A percentile compares a stretch with the other conserved stretches of the same genome.
These are phyloP conservation scores for Melierax canorus DNA, from an alignment of 2,113 vertebrate genomes.

Conservation along the genomic window DNA sequence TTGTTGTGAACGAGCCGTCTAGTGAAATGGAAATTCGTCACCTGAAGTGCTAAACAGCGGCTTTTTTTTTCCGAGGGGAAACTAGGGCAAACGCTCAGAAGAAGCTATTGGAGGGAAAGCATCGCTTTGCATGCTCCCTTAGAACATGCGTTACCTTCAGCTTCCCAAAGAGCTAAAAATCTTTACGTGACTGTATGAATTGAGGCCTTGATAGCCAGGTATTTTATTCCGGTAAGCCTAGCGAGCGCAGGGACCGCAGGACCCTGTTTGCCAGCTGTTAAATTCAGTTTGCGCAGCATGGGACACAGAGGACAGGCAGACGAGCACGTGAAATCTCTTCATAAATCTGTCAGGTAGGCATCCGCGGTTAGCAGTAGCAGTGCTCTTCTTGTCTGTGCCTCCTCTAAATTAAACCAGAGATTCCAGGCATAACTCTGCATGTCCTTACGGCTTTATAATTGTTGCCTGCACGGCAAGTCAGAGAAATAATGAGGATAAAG, in stretches of 20 bases:
- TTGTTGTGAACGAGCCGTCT: background rate
- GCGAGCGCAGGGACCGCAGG: background rate
- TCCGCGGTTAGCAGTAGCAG: background rate
- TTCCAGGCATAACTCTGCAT: constrained; percentile 29
- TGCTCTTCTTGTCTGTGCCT: background rate
- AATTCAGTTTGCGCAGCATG: background rate
- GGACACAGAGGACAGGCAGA: background rate
- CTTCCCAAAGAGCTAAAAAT: background rate
- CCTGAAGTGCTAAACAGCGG: background rate
- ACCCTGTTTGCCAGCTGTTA: background rate
- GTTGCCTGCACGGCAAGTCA: background rate
- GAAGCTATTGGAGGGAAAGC: background rate
- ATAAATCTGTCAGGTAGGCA: constrained; percentile 13
- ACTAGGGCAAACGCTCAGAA: background rate
- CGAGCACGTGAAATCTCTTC: background rate
- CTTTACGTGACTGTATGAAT: background rate
- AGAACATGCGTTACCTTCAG: background rate
- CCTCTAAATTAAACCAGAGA: constrained; percentile 19
- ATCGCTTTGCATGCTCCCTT: background rate
- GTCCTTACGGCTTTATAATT: background rate
- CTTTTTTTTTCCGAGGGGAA: background rate
- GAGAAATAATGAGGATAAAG: constrained; percentile 35
- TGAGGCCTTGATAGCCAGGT: background rate
- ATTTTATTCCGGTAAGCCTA: background rate
- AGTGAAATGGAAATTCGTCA: background rate